Base-by-base conservation (phyloP, 2,797 vertebrate genomes). In the Sitta carolinensis region DNA sequence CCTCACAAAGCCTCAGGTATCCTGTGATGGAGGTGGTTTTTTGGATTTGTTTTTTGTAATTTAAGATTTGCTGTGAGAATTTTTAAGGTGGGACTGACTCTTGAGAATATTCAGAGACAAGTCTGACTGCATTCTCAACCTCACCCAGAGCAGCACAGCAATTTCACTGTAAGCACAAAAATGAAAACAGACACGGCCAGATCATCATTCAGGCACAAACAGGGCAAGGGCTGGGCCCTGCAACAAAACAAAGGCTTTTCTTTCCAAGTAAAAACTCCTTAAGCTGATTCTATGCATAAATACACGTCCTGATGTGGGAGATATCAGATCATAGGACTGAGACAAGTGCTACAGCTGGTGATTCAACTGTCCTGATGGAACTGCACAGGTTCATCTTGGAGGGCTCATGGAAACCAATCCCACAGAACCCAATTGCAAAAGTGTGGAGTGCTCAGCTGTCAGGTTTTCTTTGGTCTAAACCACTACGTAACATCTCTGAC, bases 101-200 rank as follows among this genome's bases (percentile, higher is more conserved):
- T 63, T 70, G 78, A 68, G 78, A 92, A 84, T 48, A 86, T 95
- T 40, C 73, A 92, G 72, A 96, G 94, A 94, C 97, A 0, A 96
- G 96, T 97, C 87, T 89, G 89, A 95, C 94, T 76, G 78, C 97
- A 97, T 97, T 97, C 96, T 93, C 88, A 85, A 74, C 96, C 93
- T 96, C 97, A 94, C 97, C 97, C 89, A 52, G 13, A 66, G 68
- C n/a, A 94, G 84, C 50, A 57, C 30, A 79, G 89, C 94, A 94
- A 96, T 54, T 95, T 93, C 75, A 90, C 64, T 19, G 68, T 27
- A 69, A 9, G 87, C 63, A 93, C 73, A 84, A 89, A 95, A 94
- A 89, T 69, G 83, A 93, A 89, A 93, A 76, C 86, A 95, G 86
- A 94, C 90, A 29, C 0, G 9, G 79, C 78, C 25, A 86, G 45